These are phyloP conservation scores for Cyclophora punctaria DNA, from an alignment of 2,888 invertebrate genomes.

Conservation along the genomic window DNA sequence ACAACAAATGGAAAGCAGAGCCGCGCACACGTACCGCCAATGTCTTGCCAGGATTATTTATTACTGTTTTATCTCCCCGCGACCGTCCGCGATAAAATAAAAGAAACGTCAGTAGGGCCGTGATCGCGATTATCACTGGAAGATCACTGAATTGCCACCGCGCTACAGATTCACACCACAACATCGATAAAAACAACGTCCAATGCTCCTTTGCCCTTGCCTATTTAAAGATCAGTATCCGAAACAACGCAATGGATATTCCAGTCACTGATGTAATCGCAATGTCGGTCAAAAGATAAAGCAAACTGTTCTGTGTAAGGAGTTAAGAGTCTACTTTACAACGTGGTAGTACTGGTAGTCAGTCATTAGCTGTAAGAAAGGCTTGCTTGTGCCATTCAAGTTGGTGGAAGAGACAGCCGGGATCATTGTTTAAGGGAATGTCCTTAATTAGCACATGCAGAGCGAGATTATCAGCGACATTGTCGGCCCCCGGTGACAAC, in stretches of 20 bases:
- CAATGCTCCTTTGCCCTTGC: conserved; percentile 19
- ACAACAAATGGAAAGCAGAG: conserved; percentile 65
- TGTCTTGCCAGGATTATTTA: conserved; percentile 64
- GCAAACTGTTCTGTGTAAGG: conserved; percentile 56
- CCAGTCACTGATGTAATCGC: conserved; percentile 3
- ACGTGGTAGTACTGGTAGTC: conserved; percentile 55
- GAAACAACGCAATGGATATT: conserved; percentile 26
- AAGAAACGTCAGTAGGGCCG: conserved; percentile 63
- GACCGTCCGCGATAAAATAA: conserved; percentile 68
- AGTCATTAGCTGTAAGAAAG: conserved; percentile 54
- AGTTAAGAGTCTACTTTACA: conserved; percentile 48
- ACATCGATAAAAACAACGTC: conserved; percentile 13
- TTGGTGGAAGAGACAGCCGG: conserved; percentile 46
- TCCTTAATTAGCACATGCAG: conserved; percentile 70
- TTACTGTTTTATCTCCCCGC: conserved; percentile 64
- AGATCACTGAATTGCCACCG: conserved; percentile 58
- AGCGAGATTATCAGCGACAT: conserved; percentile 58
- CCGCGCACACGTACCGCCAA: conserved; percentile 52
- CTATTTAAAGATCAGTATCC: background rate
- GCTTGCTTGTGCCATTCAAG: conserved; percentile 47
- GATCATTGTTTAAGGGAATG: conserved; percentile 62
- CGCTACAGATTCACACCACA: conserved; percentile 28
- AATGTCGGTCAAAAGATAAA: conserved; percentile 32
- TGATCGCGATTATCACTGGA: conserved; percentile 68
- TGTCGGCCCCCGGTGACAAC: conserved; percentile 50